Evolutionary conservation across 1,140 invertebrate genomes (phyloP), one percentile per base, ranked within the genome.

Genomic region (Tetramorium alpestre): DNA sequence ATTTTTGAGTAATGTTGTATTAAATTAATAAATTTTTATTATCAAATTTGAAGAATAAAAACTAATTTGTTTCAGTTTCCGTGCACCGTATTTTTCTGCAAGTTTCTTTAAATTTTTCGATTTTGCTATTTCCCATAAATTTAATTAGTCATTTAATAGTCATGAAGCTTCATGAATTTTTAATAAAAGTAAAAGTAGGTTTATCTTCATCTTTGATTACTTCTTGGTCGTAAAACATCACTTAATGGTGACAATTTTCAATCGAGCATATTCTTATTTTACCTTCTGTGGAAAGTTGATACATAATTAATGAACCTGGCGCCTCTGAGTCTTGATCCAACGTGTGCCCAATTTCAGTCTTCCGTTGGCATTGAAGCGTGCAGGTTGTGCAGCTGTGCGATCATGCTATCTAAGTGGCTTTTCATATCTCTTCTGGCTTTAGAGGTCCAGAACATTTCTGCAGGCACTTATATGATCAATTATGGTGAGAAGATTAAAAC

Each of bases 201-300:
- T 47, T 69, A 25, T 25, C 28, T 77, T 47, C 49, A 6, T 70
- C 25, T 44, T 44, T 2, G 8, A 22, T 44, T 56, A 8, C 7
- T 16, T 0, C 3, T 72, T 54, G 6, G 4, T 72, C 10, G 22
- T 28, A 25, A 13, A 41, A 10, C 1, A 6, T 60, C 13, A 47
- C 6, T 25, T 49, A 16, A 25, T 47, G 0, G 13, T 25, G 8
- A 28, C 3, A n/a, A 51, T 69, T 28, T 80, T 47, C 10, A 60
- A 25, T 51, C 16, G 11, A 22, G 3, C 16, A 65, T 11, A 4
- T 33, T 7, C 22, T 54, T 44, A 80, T 80, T 25, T 85, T 56
- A 38, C 80, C 89, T 86, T 89, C 85, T 88, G 85, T 67, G 62
- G 89, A 93, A 91, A 91, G 89, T 84, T 89, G 80, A 91, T 92